phyloP scores from a whole-genome alignment of 2,113 vertebrate genomes.

The Oxygymnocypris stewartii region DNA sequence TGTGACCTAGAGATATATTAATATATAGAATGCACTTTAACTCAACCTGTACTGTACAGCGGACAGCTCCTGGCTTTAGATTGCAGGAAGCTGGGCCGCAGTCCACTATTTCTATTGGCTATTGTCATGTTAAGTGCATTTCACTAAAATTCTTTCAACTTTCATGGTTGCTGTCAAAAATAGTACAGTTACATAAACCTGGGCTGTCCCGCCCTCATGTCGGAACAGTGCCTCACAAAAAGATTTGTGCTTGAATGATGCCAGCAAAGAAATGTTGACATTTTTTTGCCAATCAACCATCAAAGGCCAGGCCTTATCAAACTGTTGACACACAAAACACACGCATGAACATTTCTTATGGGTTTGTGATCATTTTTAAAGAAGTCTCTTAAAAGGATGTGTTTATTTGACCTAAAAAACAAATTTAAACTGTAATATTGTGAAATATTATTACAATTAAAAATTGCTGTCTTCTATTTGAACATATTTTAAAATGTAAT shows the following conservation, averaged over 20 bases:
- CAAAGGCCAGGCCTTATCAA: slow-evolving; percentile 49
- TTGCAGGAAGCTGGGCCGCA: neutral
- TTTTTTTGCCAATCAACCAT: slow-evolving; percentile 57
- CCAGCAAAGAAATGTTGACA: slow-evolving; percentile 54
- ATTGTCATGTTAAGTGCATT: slow-evolving; percentile 12
- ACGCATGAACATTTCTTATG: neutral
- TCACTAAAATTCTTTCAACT: slow-evolving; percentile 12
- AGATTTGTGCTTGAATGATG: slow-evolving; percentile 42
- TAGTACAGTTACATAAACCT: slow-evolving; percentile 47
- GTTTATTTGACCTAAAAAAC: neutral
- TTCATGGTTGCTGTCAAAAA: slow-evolving; percentile 10
- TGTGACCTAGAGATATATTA: neutral
- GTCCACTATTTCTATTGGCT: neutral
- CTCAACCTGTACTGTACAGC: neutral
- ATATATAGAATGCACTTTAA: neutral
- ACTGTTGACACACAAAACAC: slow-evolving; percentile 35
- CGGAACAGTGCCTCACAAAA: slow-evolving; percentile 48
- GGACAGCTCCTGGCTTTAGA: neutral
- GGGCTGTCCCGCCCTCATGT: slow-evolving; percentile 1
- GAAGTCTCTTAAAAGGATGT: neutral
- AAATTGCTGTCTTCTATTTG: neutral
- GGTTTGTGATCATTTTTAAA: neutral
- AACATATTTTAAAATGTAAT: neutral
- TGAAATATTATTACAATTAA: neutral
- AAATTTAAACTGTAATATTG: neutral